Evolutionary conservation across 2,113 vertebrate species (phyloP).

Genomic region (Malurus melanocephalus): DNA sequence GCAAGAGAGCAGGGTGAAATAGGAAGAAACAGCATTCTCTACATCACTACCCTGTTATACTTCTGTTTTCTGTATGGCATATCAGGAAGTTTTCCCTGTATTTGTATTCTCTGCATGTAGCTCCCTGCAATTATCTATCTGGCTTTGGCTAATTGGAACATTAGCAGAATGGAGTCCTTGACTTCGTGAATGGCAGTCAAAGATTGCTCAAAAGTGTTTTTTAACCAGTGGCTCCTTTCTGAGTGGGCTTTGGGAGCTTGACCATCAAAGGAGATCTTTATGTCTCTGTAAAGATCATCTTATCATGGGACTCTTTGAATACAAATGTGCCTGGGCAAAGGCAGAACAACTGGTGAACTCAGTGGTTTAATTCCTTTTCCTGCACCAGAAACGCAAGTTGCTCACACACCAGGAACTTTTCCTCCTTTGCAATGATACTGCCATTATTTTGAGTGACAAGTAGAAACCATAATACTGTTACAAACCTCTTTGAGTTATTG

Average conservation of each 20-base stretch:
- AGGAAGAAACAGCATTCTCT: neutral
- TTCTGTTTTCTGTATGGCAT: neutral
- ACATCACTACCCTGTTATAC: neutral
- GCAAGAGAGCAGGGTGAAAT: neutral
- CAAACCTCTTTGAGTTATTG: neutral
- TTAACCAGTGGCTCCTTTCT: conserved; percentile 14
- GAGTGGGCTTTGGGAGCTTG: neutral
- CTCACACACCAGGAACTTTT: neutral
- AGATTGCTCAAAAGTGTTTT: neutral
- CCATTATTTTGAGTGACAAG: neutral
- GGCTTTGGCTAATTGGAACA: conserved; percentile 18
- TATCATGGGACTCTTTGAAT: neutral
- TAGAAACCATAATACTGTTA: neutral
- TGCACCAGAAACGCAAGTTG: neutral
- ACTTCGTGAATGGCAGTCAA: neutral
- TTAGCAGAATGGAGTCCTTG: neutral
- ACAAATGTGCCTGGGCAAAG: neutral
- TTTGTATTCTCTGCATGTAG: neutral
- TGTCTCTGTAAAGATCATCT: neutral
- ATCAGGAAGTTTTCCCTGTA: neutral
- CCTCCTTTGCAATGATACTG: neutral
- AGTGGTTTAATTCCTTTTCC: neutral
- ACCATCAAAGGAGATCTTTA: neutral
- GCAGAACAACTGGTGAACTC: neutral
- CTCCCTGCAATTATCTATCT: neutral